phyloP scores from a whole-genome alignment of 1,140 invertebrate genomes.

The Leptoteleia sp. region DNA sequence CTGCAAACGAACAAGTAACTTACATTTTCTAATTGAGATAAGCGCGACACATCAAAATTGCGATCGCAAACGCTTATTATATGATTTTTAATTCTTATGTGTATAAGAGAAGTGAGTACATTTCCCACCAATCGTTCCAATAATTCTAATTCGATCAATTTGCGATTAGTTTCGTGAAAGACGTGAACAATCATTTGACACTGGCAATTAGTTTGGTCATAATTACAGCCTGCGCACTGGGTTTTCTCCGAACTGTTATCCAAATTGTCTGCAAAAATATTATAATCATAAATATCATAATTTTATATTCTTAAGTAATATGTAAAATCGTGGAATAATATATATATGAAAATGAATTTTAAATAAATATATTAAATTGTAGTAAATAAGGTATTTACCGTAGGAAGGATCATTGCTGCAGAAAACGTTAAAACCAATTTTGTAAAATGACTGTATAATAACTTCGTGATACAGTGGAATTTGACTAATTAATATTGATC shows the following conservation, averaged over 20 bases:
- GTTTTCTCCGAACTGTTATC: constrained; percentile 80
- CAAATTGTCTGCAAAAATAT: constrained; percentile 77
- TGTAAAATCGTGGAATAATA: too few species aligned
- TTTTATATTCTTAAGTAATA: too few species aligned
- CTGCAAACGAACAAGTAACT: constrained; percentile 56
- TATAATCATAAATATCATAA: too few species aligned
- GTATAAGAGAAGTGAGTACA: constrained; percentile 90
- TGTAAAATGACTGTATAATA: constrained; percentile 89
- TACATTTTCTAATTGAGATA: constrained; percentile 87
- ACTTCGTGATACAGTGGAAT: constrained; percentile 86
- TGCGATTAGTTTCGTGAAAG: constrained; percentile 89
- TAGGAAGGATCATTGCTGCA: constrained; percentile 80
- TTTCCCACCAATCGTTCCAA: constrained; percentile 90
- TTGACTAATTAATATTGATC: constrained; percentile 86
- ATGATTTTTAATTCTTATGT: constrained; percentile 89
- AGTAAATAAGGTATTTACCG: constrained; percentile 64
- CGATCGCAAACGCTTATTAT: constrained; percentile 90
- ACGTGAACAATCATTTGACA: constrained; percentile 88
- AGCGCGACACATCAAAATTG: constrained; percentile 90
- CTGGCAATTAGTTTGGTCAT: constrained; percentile 86
- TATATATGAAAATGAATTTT: constrained; percentile 5
- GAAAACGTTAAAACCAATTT: constrained; percentile 88
- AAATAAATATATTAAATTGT: not conserved
- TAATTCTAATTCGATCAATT: constrained; percentile 87
- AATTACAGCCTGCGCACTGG: constrained; percentile 87